Evolutionary conservation across 2,888 invertebrate species (phyloP), one percentile per base, ranked within the genome.

Genomic region (Noctua janthe): DNA sequence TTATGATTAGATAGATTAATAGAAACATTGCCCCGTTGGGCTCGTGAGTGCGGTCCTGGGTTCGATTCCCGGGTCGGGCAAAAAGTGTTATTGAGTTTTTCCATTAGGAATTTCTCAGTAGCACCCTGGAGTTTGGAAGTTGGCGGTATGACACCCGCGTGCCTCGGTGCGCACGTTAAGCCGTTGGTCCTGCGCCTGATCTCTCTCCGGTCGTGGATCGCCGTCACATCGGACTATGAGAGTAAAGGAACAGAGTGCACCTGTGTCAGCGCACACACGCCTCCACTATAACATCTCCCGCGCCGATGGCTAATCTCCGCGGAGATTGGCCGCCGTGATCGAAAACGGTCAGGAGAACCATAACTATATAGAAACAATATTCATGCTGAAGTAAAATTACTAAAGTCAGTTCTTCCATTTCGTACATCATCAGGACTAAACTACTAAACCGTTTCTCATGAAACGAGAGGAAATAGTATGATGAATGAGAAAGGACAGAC

Each of bases 401-500:
- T 49, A 49, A 49, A 15, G 4, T 10, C 3, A 17, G 29, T 75
- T 15, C 29, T n/a, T 66, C 20, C 5, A 11, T 54, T 54, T 35
- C 1, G 15, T 29, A 20, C 3, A 10, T 59, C 15, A 59, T 29
- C 5, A 17, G 10, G 51, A 7, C 13, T 62, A 47, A 71, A 54
- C 20, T 64, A 20, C 8, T 59, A 0, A 47, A 11, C n/a, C 0
- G 15, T 62, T 62, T 56, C 43, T 2, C 6, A 29, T 59, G 1
- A 43, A 15, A 35, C 2, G 6, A 15, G 1, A 67, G 0, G 1
- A 20, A 23, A 2, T 17, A 15, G n/a, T 17, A 20, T 15, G 4
- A 23, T 43, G 0, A n/a, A 47, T n/a, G 7, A 8, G 5, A n/a
- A n/a, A 47, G 6, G 0, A 7, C 17, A 6, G 2, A 23, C 1